Base-by-base conservation (phyloP, 1,140 invertebrate species). In the Ooceraea biroi region DNA sequence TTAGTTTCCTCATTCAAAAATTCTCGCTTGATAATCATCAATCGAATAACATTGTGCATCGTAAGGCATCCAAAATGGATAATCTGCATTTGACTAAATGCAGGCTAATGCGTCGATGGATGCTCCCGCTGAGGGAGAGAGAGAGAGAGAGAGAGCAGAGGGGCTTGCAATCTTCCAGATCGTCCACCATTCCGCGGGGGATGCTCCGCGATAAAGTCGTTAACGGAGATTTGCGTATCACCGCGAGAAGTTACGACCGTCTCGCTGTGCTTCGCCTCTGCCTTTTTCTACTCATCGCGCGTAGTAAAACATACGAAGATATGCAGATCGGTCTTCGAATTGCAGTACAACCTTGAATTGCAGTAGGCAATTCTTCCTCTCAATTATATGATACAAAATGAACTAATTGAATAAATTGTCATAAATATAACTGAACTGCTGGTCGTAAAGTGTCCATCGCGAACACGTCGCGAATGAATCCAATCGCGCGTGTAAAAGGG, bases 191-290 rank as follows among this genome's bases (percentile, higher is more conserved):
- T 55, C 36, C 17, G 11, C 36, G 27, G 7, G 65, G 7, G 22
- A 60, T 27, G 27, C 41, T 48, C 3, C n/a, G 84, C 25, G 55
- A 85, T 85, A 69, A 84, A 85, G 55, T 76, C 68, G 44, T 71
- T 80, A 77, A 65, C 41, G 5, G 12, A 46, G 48, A 65, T 44
- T 57, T 72, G 50, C n/a, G 36, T 48, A 48, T 50, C 14, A 14
- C 10, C 68, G 27, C 77, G 41, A 55, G 74, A 68, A 78, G 17
- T 55, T 68, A 69, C 30, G 50, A 69, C 65, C 63, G 17, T 78
- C 50, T 27, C 46, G 48, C 22, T 46, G 22, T 17, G 69, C 19
- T 78, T 78, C 48, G 12, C 36, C 69, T 57, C 30, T 78, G 69
- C 44, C 22, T 44, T 69, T 55, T 78, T 55, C 22, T 27, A 44